phyloP scores from a whole-genome alignment of 2,113 vertebrate genomes.

The Cnemophilus loriae region DNA sequence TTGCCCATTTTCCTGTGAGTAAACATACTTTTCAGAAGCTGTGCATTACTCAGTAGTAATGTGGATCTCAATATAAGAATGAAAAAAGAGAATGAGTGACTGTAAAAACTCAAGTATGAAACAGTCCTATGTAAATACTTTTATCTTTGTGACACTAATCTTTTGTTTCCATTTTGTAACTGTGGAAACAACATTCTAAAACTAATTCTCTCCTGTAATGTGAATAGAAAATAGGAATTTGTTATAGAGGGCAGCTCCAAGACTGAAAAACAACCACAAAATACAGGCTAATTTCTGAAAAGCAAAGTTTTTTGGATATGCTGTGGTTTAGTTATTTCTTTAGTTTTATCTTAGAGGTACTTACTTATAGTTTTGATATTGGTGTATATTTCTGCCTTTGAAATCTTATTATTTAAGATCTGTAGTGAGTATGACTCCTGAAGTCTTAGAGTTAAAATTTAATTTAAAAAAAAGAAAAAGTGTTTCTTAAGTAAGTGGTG shows the following conservation, averaged over 20 bases:
- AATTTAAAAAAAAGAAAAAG: background rate
- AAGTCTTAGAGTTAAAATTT: background rate
- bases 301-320: background rate
- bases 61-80: background rate
- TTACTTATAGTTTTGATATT: background rate
- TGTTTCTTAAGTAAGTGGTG: background rate
- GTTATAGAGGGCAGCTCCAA: background rate
- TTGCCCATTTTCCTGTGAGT: background rate
- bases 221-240: background rate
- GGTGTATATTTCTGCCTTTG: background rate
- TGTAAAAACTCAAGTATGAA: background rate
- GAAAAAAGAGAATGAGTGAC: background rate
- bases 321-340: background rate
- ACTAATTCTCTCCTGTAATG: background rate
- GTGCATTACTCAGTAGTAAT: background rate
- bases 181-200: background rate
- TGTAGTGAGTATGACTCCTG: background rate
- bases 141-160: background rate
- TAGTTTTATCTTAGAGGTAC: background rate
- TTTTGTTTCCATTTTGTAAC: background rate
- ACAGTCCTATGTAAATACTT: background rate
- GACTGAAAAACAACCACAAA: background rate
- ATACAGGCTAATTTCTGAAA: background rate
- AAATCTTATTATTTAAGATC: background rate
- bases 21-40: background rate